Evolutionary conservation across 2,888 invertebrate species (phyloP).

Genomic region (Platycheirus rosarum): DNA sequence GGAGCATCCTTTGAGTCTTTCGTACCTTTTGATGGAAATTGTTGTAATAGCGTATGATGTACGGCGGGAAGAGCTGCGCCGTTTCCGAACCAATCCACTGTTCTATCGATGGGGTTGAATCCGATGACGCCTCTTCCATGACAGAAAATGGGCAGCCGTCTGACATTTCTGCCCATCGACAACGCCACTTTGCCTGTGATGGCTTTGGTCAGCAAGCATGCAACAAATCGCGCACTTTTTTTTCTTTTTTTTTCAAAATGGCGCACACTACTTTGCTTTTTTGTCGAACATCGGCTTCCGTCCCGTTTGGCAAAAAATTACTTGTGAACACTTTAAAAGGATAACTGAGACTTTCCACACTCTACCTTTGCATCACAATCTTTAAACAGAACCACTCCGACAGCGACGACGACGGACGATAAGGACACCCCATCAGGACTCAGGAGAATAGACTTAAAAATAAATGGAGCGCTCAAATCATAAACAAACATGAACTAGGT

Average conservation of each 20-base stretch:
- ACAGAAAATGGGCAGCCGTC: slow-evolving; percentile 37
- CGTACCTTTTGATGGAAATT: slow-evolving; percentile 82
- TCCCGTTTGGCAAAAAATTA: slow-evolving; percentile 25
- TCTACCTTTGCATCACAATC: slow-evolving; percentile 27
- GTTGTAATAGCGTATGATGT: slow-evolving; percentile 87
- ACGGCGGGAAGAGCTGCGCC: slow-evolving; percentile 85
- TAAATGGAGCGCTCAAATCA: slow-evolving; percentile 58
- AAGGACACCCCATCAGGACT: slow-evolving; percentile 31
- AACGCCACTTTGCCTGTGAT: slow-evolving; percentile 1
- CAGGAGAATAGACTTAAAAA: slow-evolving; percentile 43
- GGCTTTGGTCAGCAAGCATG: slow-evolving; percentile 32
- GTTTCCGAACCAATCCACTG: slow-evolving; percentile 88
- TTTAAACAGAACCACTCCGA: slow-evolving; percentile 27
- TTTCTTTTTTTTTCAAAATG: slow-evolving; percentile 18
- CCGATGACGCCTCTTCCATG: slow-evolving; percentile 76
- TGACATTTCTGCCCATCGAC: slow-evolving; percentile 57
- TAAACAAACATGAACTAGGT: slow-evolving; percentile 71
- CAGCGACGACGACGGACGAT: neutral
- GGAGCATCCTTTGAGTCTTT: slow-evolving; percentile 21
- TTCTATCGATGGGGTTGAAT: slow-evolving; percentile 76
- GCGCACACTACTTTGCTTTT: slow-evolving; percentile 35
- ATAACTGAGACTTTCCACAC: slow-evolving; percentile 8
- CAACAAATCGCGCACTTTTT: slow-evolving; percentile 23
- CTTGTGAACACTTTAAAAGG: slow-evolving; percentile 50
- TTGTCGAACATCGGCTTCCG: slow-evolving; percentile 27